Evolutionary conservation across 2,797 vertebrate genomes (phyloP).

Genomic region (Thalassophryne amazonica): DNA sequence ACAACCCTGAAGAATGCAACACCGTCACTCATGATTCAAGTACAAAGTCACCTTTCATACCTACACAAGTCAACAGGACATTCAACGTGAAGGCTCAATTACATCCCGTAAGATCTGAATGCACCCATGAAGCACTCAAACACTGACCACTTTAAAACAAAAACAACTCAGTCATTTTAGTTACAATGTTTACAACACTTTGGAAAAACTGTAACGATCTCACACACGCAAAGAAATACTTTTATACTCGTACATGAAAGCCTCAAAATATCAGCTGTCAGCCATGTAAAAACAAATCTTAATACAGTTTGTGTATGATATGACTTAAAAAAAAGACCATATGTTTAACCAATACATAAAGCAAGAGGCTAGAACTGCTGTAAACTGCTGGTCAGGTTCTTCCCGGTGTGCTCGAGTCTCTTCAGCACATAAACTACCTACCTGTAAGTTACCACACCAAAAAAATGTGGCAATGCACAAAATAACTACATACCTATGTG

Average conservation of each 20-base stretch:
- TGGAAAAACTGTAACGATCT: slow-evolving; percentile 7
- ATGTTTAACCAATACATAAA: too few species aligned
- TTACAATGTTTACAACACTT: slow-evolving; percentile 1
- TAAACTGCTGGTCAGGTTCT: not conserved
- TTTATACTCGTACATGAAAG: too few species aligned
- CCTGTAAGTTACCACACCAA: slow-evolving; percentile 17
- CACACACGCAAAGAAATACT: too few species aligned
- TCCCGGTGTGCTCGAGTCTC: not conserved
- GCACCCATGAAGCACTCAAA: slow-evolving; percentile 38
- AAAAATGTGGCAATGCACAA: slow-evolving; percentile 4
- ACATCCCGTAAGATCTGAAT: slow-evolving; percentile 8
- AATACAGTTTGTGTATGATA: slow-evolving; percentile 14
- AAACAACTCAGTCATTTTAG: not conserved
- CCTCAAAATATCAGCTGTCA: slow-evolving; percentile 27
- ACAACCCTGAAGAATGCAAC: slow-evolving; percentile 66
- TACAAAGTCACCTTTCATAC: slow-evolving; percentile 44
- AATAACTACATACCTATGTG: slow-evolving; percentile 9
- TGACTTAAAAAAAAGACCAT: too few species aligned
- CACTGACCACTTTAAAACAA: slow-evolving; percentile 13
- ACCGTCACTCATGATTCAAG: slow-evolving; percentile 67
- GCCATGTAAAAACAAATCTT: slow-evolving; percentile 25
- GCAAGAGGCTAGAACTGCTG: not conserved
- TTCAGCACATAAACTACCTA: slow-evolving; percentile 2
- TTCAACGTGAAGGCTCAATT: slow-evolving; percentile 33
- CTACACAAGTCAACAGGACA: slow-evolving; percentile 27